A percentile compares a stretch with the other conserved stretches of the same genome.
Evolutionary conservation across 2,888 invertebrate species (phyloP).

Genomic region (Theristus sp.): DNA sequence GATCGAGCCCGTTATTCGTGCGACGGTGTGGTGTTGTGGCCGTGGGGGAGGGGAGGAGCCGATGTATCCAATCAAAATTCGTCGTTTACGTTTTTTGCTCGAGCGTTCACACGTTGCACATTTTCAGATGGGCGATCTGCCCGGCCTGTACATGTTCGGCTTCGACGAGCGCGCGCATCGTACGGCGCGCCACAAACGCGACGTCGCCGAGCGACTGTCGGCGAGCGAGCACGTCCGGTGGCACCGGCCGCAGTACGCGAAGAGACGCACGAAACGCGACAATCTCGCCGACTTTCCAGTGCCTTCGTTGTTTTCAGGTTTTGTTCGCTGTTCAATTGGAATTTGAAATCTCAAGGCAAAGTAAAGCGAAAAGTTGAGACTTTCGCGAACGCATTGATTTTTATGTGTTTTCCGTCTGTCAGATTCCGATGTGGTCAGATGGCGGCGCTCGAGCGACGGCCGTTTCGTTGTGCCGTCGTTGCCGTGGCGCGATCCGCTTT

Average conservation of each 20-base stretch:
- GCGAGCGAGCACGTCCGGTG: background rate
- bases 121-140: slow-evolving; percentile 5
- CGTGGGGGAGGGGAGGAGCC: too few species aligned
- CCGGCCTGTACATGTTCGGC: background rate
- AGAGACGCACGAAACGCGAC: background rate
- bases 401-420: too few species aligned
- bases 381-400: background rate
- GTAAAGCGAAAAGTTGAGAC: background rate
- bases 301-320: background rate
- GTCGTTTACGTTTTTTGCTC: background rate
- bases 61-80: too few species aligned
- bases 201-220: background rate
- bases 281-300: background rate
- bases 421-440: too few species aligned
- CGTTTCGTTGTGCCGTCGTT: slow-evolving; percentile 8
- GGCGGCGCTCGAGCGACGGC: background rate
- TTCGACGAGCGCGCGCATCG: background rate
- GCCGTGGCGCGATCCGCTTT: slow-evolving; percentile 27
- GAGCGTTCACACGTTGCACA: slow-evolving; percentile 2
- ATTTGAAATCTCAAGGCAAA: background rate
- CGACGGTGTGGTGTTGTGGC: too few species aligned
- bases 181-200: background rate
- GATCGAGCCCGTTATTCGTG: too few species aligned
- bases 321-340: too few species aligned
- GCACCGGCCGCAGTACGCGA: background rate